Evolutionary conservation across 2,888 invertebrate genomes (phyloP).

Genomic region (Sarcophaga rosellei): DNA sequence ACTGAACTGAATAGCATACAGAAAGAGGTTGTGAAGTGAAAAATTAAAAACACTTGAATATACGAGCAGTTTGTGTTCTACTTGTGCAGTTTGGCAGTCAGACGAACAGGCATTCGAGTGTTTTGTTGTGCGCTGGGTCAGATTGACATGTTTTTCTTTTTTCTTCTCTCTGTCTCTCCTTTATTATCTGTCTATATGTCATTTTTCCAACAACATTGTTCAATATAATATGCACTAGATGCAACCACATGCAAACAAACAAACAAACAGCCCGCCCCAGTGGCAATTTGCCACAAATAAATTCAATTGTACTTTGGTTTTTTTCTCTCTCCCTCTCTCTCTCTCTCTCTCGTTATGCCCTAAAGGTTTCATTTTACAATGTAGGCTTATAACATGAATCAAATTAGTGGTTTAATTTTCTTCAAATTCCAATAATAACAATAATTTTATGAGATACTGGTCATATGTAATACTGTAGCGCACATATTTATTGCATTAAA

Average conservation of each 20-base stretch:
- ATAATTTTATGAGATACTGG: too few species aligned
- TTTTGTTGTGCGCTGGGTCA: not conserved
- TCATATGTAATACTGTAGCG: too few species aligned
- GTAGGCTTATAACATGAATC: too few species aligned
- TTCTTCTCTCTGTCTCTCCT: not conserved
- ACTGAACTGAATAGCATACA: slow-evolving; percentile 4
- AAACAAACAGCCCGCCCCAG: not conserved
- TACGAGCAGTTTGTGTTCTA: slow-evolving; percentile 15
- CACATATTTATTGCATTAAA: too few species aligned
- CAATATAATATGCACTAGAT: not conserved
- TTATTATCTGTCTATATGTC: slow-evolving; percentile 16
- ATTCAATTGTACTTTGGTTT: slow-evolving; percentile 13
- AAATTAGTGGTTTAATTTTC: too few species aligned
- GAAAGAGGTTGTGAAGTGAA: slow-evolving; percentile 47
- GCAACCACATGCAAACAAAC: not conserved
- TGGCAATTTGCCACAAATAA: slow-evolving; percentile 22
- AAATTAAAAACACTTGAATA: slow-evolving; percentile 42
- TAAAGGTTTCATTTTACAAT: too few species aligned
- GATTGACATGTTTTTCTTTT: not conserved
- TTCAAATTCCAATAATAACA: not conserved
- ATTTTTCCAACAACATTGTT: slow-evolving; percentile 14
- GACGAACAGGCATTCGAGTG: not conserved
- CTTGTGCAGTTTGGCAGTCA: slow-evolving; percentile 9
- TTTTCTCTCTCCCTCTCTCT: not conserved
- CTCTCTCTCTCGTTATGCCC: too few species aligned